Evolutionary conservation across 2,113 vertebrate genomes (phyloP).

Genomic region (Eclectus roratus): DNA sequence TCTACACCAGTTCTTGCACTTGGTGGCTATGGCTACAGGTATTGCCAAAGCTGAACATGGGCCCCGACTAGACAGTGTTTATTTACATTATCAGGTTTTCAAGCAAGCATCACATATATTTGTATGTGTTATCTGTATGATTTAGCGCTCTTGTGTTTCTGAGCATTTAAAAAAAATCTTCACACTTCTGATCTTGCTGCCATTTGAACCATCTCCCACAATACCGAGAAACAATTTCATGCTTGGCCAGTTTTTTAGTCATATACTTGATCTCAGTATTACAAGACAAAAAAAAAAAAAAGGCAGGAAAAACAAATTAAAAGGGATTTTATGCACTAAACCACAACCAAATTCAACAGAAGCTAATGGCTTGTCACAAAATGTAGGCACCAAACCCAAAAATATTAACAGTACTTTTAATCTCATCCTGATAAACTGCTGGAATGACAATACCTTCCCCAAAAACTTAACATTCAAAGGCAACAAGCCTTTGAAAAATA

Average conservation of each 20-base stretch:
- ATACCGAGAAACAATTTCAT: constrained; percentile 71
- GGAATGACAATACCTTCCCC: neutral
- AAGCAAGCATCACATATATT: neutral
- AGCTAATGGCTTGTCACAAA: constrained; percentile 16
- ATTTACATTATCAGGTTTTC: neutral
- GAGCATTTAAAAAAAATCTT: neutral
- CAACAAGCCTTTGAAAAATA: neutral
- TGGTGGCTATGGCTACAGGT: neutral
- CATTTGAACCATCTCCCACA: constrained; percentile 27
- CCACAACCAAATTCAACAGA: neutral
- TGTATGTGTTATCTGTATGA: neutral
- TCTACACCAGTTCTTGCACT: constrained; percentile 31
- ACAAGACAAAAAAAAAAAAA: constrained; percentile 25
- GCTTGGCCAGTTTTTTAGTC: constrained; percentile 51
- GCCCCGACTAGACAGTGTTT: neutral
- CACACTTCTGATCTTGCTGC: constrained; percentile 19
- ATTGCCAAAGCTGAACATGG: neutral
- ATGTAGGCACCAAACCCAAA: neutral
- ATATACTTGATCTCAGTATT: constrained; percentile 55
- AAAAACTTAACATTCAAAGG: neutral
- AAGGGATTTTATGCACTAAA: neutral
- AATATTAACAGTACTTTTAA: neutral
- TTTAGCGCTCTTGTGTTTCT: neutral
- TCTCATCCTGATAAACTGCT: neutral
- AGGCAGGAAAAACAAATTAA: constrained; percentile 23